Evolutionary conservation across 2,888 invertebrate species (phyloP), one percentile per base, ranked within the genome.

Genomic region (Sarcophaga subvicina): DNA sequence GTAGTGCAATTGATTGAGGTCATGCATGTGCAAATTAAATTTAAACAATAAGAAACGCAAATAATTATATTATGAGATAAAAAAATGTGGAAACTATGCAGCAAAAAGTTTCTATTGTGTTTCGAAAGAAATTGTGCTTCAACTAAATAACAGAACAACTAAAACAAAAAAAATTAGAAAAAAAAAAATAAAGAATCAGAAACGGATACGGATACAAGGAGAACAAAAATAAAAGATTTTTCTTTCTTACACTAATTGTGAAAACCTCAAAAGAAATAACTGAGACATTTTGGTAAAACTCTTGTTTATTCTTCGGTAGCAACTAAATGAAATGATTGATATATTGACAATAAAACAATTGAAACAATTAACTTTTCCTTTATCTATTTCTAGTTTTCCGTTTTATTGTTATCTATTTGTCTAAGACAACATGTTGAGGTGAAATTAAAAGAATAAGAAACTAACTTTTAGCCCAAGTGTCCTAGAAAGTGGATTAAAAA

Each of bases 11-110:
- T 67, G 20, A 69, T 72, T 71, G 45, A 76, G 20, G 20, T 59
- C 87, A 84, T 87, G 87, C 87, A 84, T 81, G 83, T 87, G 84
- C 81, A 66, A 66, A 69, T 81, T 62, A 70, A 78, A 79, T 49
- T 22, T 22, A 80, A 83, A 78, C 45, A 84, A 70, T 72, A 78
- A 84, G 27, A 76, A 62, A 75, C 11, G 66, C 70, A 80, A 83
- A 70, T 77, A 83, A 87, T 37, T 37, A 37, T 37, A 70, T 77
- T 37, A 87, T 75, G 62, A 78, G 59, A 73, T 63, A 71, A 76
- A 75, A 54, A 71, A 76, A 70, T 69, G n/a, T 71, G 66, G 14
- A 80, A 71, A 76, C 70, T 66, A 76, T 47, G 71, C 66, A 76
- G 71, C 54, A 75, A 47, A 85, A 66, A 49, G 66, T 80, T 84